phyloP scores from a whole-genome alignment of 2,113 vertebrate genomes.

The Gallinago paraguaiae region DNA sequence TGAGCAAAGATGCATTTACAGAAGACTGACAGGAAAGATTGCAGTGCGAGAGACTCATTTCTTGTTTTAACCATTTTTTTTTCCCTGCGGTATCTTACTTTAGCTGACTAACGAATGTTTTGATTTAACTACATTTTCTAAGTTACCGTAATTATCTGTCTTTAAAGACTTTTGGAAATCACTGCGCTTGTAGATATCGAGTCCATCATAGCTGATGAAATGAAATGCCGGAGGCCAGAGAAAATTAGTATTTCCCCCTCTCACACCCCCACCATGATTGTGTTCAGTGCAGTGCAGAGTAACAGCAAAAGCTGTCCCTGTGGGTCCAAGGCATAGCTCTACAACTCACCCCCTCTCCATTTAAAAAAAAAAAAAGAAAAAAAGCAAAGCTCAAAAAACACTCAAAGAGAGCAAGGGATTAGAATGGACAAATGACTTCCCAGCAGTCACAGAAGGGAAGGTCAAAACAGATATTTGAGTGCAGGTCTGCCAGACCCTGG shows the following conservation, averaged over 20 bases:
- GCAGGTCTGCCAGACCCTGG: background rate
- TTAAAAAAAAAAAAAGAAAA: background rate
- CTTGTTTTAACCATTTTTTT: background rate
- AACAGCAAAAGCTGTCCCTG: background rate
- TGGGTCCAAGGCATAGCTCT: background rate
- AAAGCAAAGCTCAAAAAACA: background rate
- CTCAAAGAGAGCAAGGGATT: background rate
- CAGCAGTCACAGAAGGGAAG: background rate
- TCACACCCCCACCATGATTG: fast-evolving
- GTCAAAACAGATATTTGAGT: background rate
- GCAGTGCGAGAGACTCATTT: background rate
- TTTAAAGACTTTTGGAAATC: background rate
- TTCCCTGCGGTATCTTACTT: background rate
- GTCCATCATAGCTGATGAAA: background rate
- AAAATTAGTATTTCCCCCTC: background rate
- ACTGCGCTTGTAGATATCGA: background rate
- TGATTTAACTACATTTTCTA: background rate
- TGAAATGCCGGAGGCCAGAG: background rate
- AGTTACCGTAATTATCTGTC: background rate
- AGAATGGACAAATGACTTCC: background rate
- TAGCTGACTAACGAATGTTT: background rate
- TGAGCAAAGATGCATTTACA: background rate
- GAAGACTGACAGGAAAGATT: background rate
- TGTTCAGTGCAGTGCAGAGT: background rate
- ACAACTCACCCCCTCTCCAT: background rate